Evolutionary conservation across 92 coral and sea anemone species (phyloP).

Genomic region (Epizoanthus rinbou): DNA sequence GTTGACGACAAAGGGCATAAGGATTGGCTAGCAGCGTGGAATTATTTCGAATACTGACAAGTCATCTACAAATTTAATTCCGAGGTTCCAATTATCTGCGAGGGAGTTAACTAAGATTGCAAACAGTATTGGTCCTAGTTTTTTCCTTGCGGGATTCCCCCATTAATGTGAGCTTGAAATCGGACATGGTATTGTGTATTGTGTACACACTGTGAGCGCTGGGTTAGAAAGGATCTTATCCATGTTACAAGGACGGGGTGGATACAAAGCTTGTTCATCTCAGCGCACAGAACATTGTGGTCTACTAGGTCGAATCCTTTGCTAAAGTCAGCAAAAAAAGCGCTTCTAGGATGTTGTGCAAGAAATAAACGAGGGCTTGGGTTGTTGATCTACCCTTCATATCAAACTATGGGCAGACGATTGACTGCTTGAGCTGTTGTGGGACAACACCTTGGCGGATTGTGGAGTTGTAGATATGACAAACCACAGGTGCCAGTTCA

Average conservation of each 20-base stretch:
- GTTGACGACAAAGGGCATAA: not conserved
- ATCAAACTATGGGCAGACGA: not conserved
- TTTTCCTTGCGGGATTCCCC: conserved; percentile 10
- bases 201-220: conserved; percentile 13
- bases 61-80: conserved; percentile 34
- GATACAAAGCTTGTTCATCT: not conserved
- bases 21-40: conserved; percentile 8
- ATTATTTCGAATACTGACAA: too few species aligned
- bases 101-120: conserved; percentile 20
- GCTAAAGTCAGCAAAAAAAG: not conserved
- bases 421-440: too few species aligned
- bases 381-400: not conserved
- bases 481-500: too few species aligned
- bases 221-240: conserved; percentile 20
- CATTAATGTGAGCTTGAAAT: too few species aligned
- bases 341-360: not conserved
- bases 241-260: conserved; percentile 1
- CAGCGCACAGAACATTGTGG: not conserved
- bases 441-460: too few species aligned
- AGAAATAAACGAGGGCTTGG: not conserved
- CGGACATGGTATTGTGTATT: conserved; percentile 4
- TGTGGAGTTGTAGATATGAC: too few species aligned
- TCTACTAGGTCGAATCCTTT: not conserved
- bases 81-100: not conserved
- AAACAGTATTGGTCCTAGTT: conserved; percentile 14